Percentiles rank a stretch among this genome's conserved stretches.
phyloP scores from a whole-genome alignment of 1,140 invertebrate species.

The Trinorchestia longiramus region DNA sequence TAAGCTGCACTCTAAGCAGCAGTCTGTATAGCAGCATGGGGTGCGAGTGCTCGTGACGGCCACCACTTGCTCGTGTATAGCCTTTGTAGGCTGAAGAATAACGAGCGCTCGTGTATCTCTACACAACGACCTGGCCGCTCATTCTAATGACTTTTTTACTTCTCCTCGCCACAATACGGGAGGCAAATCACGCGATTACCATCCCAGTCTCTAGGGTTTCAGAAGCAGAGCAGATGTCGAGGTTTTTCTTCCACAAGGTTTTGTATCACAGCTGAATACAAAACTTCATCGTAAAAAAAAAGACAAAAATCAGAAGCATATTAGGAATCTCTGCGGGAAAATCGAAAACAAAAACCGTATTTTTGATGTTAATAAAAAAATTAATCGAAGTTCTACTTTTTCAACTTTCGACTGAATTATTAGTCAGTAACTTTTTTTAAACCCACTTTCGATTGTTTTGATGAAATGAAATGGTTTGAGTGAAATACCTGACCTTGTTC shows the following conservation, averaged over 20 bases:
- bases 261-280: background rate
- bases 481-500: background rate
- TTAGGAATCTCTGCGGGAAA: background rate
- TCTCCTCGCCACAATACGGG: background rate
- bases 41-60: background rate
- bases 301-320: no score
- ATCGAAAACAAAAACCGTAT: background rate
- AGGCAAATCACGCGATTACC: background rate
- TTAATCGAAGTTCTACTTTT: background rate
- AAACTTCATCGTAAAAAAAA: background rate
- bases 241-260: background rate
- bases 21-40: no score
- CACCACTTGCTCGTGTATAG: background rate
- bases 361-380: background rate
- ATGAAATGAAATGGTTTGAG: background rate
- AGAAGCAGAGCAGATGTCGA: background rate
- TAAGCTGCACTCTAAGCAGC: no score
- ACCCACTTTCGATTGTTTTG: background rate
- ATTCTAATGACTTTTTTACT: conserved; percentile 20
- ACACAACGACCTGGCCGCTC: conserved; percentile 18
- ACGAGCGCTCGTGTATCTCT: background rate
- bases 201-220: conserved; percentile 3
- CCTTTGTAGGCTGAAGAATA: background rate
- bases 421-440: background rate
- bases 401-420: background rate